A percentile compares a stretch with the other conserved stretches of the same genome.
phyloP scores from a whole-genome alignment of 2,888 invertebrate species.

The Drosophila nigritarsus region DNA sequence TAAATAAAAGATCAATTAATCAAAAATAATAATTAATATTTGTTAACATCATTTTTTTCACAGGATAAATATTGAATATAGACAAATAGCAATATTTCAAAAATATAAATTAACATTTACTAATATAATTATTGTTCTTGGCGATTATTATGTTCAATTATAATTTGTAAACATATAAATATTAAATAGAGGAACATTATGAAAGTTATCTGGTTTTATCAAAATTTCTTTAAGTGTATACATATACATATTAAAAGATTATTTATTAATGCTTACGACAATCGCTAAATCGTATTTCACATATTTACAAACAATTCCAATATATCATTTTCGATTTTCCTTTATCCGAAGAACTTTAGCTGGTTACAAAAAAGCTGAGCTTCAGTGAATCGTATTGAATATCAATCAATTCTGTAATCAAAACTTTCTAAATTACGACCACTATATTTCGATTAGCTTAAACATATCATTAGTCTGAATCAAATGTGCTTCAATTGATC shows the following conservation, averaged over 20 bases:
- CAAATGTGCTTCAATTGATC: not conserved
- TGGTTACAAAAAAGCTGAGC: too few relatives aligned
- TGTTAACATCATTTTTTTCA: not conserved
- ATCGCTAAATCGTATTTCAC: not conserved
- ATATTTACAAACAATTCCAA: not conserved
- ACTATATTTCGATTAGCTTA: not conserved
- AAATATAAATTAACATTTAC: not conserved
- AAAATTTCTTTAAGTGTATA: not conserved
- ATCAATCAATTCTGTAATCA: not conserved
- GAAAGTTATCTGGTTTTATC: not conserved
- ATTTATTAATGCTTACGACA: not conserved
- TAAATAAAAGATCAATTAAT: not conserved
- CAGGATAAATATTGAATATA: not conserved
- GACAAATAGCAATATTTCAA: not conserved
- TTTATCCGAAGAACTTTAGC: not conserved
- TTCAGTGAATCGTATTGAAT: not conserved
- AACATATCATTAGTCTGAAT: not conserved
- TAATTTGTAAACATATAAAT: too few relatives aligned
- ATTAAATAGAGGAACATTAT: not conserved
- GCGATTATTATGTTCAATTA: not conserved
- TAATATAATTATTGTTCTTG: not conserved
- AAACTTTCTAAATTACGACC: not conserved
- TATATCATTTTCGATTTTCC: not conserved
- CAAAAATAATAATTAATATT: not conserved
- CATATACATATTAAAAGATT: not conserved